A percentile compares a stretch with the other conserved stretches of the same genome.
phyloP scores from a whole-genome alignment of 1,140 invertebrate species.

The Rhyzopertha dominica region DNA sequence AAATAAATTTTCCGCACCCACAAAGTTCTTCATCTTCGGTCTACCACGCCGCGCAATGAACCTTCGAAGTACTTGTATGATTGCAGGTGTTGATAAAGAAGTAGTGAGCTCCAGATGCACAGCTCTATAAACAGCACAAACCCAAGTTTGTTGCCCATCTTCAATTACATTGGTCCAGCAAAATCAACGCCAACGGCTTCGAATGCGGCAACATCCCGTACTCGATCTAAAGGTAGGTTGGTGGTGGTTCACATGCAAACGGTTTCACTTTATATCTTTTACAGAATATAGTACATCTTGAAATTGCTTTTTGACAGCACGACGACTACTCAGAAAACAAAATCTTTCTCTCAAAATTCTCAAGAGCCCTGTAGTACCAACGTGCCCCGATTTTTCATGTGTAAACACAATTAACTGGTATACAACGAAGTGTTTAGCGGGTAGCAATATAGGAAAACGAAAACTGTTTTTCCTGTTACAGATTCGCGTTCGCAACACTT shows the following conservation, averaged over 20 bases:
- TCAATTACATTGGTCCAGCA: conserved; percentile 31
- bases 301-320: conserved; percentile 15
- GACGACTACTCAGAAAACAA: conserved; percentile 16
- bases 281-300: conserved; percentile 26
- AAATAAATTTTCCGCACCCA: conserved; percentile 9
- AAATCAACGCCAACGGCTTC: conserved; percentile 37
- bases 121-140: conserved; percentile 39
- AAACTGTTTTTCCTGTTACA: conserved; percentile 8
- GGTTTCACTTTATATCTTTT: conserved; percentile 21
- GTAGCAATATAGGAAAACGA: conserved; percentile 14
- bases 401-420: conserved; percentile 1
- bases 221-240: conserved; percentile 34
- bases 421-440: conserved; percentile 11
- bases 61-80: conserved; percentile 9
- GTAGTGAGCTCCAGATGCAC: conserved; percentile 41
- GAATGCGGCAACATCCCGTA: conserved; percentile 31
- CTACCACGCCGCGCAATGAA: conserved; percentile 3
- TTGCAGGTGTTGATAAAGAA: conserved; percentile 27
- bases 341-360: too few species aligned
- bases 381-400: conserved; percentile 8
- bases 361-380: conserved; percentile 7
- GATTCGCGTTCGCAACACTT: conserved; percentile 4
- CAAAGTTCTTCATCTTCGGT: conserved; percentile 12
- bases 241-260: conserved; percentile 18
- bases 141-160: conserved; percentile 27